phyloP scores from a whole-genome alignment of 2,113 vertebrate genomes.

The Crotalus viridis region DNA sequence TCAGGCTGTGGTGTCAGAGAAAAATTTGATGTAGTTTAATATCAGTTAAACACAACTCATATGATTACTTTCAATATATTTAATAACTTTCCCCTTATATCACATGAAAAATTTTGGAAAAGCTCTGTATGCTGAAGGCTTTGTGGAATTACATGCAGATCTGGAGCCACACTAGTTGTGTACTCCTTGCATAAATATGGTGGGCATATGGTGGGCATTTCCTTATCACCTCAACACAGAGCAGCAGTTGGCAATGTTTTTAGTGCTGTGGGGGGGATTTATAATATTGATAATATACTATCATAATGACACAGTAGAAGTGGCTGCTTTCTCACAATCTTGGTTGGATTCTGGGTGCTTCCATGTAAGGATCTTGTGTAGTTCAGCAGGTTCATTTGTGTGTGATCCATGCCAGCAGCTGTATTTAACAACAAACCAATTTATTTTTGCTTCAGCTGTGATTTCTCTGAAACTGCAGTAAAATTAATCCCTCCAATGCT shows the following conservation, averaged over 20 bases:
- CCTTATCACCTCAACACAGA: neutral
- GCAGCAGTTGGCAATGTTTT: neutral
- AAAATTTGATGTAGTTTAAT: neutral
- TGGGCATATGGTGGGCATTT: neutral
- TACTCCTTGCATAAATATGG: neutral
- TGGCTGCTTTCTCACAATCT: neutral
- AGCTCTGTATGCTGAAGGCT: neutral
- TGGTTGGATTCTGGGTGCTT: neutral
- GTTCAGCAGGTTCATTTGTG: neutral
- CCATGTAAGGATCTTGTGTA: neutral
- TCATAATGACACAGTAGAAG: neutral
- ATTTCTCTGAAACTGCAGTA: neutral
- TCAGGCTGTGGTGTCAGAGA: neutral
- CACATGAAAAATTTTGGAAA: neutral
- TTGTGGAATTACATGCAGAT: neutral
- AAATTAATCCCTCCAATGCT: neutral
- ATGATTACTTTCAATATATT: neutral
- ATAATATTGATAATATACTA: neutral
- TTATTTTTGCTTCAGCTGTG: neutral
- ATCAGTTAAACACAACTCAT: neutral
- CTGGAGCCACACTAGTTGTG: neutral
- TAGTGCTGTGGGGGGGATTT: neutral
- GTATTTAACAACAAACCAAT: neutral
- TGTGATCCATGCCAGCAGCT: neutral
- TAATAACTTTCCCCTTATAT: neutral